phyloP scores from a whole-genome alignment of 2,113 vertebrate species.

The Elephas maximus region DNA sequence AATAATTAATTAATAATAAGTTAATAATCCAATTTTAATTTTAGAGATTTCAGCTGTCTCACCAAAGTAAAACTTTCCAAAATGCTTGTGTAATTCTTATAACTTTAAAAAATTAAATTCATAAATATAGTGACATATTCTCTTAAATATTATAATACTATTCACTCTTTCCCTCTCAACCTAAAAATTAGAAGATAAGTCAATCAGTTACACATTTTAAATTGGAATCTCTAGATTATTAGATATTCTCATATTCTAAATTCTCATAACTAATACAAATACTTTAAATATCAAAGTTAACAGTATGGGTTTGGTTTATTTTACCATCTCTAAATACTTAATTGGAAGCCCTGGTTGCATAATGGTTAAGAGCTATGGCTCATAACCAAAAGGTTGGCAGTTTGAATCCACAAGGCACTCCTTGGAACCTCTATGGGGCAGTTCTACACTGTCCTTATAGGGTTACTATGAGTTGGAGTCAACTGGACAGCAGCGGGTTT shows the following conservation, averaged over 20 bases:
- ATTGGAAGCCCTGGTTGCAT: no score
- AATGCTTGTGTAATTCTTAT: constrained; percentile 44
- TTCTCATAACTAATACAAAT: constrained; percentile 41
- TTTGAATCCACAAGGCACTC: no score
- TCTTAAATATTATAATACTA: constrained; percentile 49
- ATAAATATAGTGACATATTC: not conserved
- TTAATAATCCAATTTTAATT: not conserved
- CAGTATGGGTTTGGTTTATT: not conserved
- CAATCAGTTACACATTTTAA: constrained; percentile 50
- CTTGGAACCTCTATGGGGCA: no score
- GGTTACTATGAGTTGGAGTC: no score
- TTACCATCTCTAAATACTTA: not conserved
- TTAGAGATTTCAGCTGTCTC: not conserved
- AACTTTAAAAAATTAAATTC: constrained; percentile 49
- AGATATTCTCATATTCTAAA: constrained; percentile 42
- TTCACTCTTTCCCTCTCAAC: not conserved
- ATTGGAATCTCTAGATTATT: constrained; percentile 57
- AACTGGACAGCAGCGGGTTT: no score
- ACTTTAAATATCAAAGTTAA: constrained; percentile 63
- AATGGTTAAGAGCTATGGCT: no score
- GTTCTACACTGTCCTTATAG: no score
- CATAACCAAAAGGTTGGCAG: no score
- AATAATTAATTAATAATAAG: no score
- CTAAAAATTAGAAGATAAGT: not conserved
- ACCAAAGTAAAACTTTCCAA: not conserved